Percentiles rank a stretch among this genome's conserved stretches.
Evolutionary conservation across 2,888 invertebrate species (phyloP).

Genomic region (Eristalis pertinax): DNA sequence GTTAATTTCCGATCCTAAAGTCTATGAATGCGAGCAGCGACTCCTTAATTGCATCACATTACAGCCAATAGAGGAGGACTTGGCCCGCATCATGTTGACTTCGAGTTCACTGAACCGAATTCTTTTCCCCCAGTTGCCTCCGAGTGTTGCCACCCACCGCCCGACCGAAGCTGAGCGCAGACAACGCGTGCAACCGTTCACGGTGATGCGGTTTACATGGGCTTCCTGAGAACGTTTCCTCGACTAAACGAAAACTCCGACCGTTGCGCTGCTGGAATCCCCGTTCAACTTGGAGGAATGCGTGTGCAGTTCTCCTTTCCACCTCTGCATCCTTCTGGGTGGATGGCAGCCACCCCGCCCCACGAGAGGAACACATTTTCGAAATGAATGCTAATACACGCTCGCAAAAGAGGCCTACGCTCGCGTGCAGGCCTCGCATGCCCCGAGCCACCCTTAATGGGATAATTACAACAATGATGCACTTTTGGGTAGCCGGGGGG

Average conservation of each 20-base stretch:
- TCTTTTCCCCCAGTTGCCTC: not conserved
- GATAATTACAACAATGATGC: constrained; percentile 56
- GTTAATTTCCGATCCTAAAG: not conserved
- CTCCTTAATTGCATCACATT: not conserved
- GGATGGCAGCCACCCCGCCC: not conserved
- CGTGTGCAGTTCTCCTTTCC: not conserved
- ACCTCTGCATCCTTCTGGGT: not conserved
- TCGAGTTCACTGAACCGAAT: constrained; percentile 13
- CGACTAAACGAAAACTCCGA: not conserved
- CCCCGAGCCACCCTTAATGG: constrained; percentile 13
- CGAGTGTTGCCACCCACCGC: not conserved
- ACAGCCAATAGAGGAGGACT: not conserved
- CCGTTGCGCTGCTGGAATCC: no score
- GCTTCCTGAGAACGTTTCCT: not conserved
- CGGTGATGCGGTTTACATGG: not conserved
- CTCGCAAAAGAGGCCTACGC: constrained; percentile 4
- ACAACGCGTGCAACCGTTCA: not conserved
- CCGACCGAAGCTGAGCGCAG: not conserved
- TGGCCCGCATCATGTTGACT: not conserved
- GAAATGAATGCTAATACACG: constrained; percentile 2
- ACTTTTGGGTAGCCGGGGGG: constrained; percentile 35
- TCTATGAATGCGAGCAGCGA: not conserved
- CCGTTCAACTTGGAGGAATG: not conserved
- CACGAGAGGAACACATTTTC: not conserved
- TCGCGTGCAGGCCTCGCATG: not conserved